phyloP scores from a whole-genome alignment of 2,797 vertebrate species.

The Tamandua tetradactyla region DNA sequence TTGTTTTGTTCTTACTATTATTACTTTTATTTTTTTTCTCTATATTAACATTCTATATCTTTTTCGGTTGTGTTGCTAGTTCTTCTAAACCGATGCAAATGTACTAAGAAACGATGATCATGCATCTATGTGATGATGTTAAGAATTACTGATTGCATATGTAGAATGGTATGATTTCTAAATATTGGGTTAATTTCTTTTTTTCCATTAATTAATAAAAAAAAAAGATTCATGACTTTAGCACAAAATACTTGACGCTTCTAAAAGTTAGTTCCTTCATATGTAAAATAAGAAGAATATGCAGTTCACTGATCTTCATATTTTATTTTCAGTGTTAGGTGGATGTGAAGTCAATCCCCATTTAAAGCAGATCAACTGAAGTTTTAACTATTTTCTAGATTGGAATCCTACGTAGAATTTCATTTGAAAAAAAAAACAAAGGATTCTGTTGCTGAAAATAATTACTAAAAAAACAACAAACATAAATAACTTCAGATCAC shows the following conservation, averaged over 20 bases:
- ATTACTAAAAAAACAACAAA: slow-evolving; percentile 39
- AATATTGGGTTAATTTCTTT: too few species aligned
- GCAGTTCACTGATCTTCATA: slow-evolving; percentile 59
- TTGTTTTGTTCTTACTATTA: too few species aligned
- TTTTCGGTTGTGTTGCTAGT: too few species aligned
- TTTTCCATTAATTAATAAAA: too few species aligned
- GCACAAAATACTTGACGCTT: slow-evolving; percentile 58
- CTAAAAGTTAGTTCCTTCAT: slow-evolving; percentile 50
- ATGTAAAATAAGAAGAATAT: slow-evolving; percentile 70
- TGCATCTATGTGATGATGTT: too few species aligned
- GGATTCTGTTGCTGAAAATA: background rate
- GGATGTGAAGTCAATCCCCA: slow-evolving; percentile 10
- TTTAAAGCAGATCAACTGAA: slow-evolving; percentile 59
- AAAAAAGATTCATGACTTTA: slow-evolving; percentile 62
- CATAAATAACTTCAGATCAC: slow-evolving; percentile 35
- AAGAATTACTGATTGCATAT: too few species aligned
- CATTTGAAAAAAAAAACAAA: background rate
- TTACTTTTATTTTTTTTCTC: too few species aligned
- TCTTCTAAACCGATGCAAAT: too few species aligned
- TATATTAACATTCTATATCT: too few species aligned
- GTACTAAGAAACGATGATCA: too few species aligned
- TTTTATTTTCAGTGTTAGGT: slow-evolving; percentile 58
- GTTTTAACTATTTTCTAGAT: slow-evolving; percentile 51
- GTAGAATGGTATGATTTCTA: too few species aligned
- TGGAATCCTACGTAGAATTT: background rate